phyloP scores from a whole-genome alignment of 1,140 invertebrate genomes.

The Dolichoris vasculosae region DNA sequence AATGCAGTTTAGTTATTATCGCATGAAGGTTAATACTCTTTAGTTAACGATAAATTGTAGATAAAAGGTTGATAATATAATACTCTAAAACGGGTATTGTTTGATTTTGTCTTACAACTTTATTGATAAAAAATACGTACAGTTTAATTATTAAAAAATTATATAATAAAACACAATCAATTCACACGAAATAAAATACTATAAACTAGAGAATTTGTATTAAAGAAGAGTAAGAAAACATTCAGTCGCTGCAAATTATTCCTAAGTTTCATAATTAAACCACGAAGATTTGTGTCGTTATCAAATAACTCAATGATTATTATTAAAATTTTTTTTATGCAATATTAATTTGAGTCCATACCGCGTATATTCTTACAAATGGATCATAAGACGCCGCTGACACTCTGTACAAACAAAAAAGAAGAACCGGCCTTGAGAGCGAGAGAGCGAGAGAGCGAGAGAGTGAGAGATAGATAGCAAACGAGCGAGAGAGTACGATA shows the following conservation, averaged over 20 bases:
- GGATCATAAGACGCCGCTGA: background rate
- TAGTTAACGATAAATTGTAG: background rate
- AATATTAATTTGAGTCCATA: background rate
- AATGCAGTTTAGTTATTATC: conserved; percentile 1
- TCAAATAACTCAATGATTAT: background rate
- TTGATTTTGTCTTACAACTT: background rate
- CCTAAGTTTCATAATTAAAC: background rate
- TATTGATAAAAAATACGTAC: background rate
- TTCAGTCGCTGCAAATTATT: too few species aligned
- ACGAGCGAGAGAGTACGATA: background rate
- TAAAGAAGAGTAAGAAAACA: background rate
- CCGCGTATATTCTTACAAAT: background rate
- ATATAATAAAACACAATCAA: background rate
- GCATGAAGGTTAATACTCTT: background rate
- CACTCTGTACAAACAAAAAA: conserved; percentile 18
- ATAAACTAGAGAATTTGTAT: background rate
- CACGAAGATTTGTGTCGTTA: background rate
- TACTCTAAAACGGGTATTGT: background rate
- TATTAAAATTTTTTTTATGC: background rate
- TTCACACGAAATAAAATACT: background rate
- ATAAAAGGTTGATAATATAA: conserved; percentile 13
- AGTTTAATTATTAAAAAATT: too few species aligned
- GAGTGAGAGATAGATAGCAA: background rate
- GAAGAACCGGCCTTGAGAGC: conserved; percentile 28
- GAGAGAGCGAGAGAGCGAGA: background rate